Base-by-base conservation (phyloP, 2,888 invertebrate genomes). In the Drosophila parthenogenetica region DNA sequence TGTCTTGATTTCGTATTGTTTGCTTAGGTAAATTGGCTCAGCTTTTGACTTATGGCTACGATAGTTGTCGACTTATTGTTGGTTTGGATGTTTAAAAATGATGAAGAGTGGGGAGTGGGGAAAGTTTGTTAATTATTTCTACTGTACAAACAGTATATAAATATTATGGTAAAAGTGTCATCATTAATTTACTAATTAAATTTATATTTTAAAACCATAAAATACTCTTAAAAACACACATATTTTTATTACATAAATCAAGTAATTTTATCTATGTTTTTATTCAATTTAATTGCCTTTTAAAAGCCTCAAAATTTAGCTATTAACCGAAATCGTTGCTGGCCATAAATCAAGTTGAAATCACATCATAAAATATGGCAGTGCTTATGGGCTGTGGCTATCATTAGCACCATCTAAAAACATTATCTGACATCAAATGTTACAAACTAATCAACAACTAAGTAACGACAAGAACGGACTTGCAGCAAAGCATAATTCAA, bases 401-500 rank as follows among this genome's bases (percentile, higher is more conserved):
- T 73, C 58, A 43, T 71, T 75, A 63, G 42, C 74, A 77, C 73
- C 49, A 76, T 53, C 73, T 73, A 51, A 73, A 64, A 69, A 73
- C 78, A 69, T 59, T 76, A 73, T 73, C 79, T 43, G 43, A 25
- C 63, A 68, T 62, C 62, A 29, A 58, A 63, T 51, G 68, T 57
- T 40, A 63, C 58, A 54, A 46, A 50, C 53, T 53, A 73, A 78
- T 73, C 78, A 73, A 65, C 61, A 48, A 55, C 73, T 58, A 60
- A 64, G 16, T 54, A 32, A 19, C 43, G 32, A 32, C 14, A n/a
- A 32, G 13, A 19, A 39, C 8, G 43, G 65, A 65, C 64, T 71
- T 62, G 69, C 64, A 58, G 51, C 66, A 42, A 51, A 55, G 68
- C 82, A 85, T 87, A 87, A 82, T 82, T 85, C 70, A 87, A 87